Conservation (phyloP, 2,113 vertebrate species). For the Oxyura jamaicensis region DNA sequence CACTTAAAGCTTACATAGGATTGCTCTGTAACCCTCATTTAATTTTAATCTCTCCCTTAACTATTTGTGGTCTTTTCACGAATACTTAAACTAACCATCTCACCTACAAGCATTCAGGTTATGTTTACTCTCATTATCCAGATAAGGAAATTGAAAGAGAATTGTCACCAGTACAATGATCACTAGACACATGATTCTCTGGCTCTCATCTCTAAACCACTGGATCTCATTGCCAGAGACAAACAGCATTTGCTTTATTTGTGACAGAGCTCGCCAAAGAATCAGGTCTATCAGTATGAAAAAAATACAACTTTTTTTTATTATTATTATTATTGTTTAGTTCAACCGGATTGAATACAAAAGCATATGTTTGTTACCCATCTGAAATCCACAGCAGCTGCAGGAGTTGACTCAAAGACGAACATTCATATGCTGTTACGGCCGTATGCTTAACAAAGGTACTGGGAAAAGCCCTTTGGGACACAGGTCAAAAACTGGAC, state of each 20-base stretch:
- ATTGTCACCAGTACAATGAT: background rate
- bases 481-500: background rate
- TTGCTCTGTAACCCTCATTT: background rate
- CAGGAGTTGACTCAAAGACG: background rate
- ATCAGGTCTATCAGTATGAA: accelerated
- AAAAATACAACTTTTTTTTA: background rate
- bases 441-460: background rate
- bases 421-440: background rate
- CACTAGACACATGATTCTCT: background rate
- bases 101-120: background rate
- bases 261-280: background rate
- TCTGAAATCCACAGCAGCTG: background rate
- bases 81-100: background rate
- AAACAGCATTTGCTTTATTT: background rate
- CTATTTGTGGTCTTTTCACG: background rate
- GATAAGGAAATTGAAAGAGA: background rate
- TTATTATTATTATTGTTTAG: background rate
- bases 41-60: background rate
- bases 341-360: background rate
- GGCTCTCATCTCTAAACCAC: background rate
- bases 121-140: background rate
- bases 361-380: background rate
- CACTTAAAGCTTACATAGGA: background rate
- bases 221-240: background rate
- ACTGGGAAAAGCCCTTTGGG: background rate